phyloP scores from a whole-genome alignment of 2,888 invertebrate species.

The Fragum sueziense region DNA sequence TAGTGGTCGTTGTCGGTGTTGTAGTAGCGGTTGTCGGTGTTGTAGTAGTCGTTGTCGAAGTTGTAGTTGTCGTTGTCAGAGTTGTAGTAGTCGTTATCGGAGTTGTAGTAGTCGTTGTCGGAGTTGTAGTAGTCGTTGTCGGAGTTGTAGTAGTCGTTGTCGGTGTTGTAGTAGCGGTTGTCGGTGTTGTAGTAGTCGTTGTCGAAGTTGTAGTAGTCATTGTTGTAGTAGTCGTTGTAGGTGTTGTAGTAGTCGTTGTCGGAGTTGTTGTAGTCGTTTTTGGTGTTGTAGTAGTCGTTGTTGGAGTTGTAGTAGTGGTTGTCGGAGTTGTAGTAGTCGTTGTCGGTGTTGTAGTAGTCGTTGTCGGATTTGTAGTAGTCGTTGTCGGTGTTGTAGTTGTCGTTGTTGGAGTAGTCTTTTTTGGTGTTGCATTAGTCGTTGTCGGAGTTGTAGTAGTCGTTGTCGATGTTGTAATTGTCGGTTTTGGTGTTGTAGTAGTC shows the following conservation, averaged over 20 bases:
- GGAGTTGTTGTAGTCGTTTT: not conserved
- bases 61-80: not conserved
- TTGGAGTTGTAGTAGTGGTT: not conserved
- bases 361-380: not conserved
- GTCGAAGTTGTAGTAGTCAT: not conserved
- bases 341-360: not conserved
- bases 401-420: not conserved
- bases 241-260: too few species aligned
- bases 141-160: not conserved
- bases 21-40: not conserved
- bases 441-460: not conserved
- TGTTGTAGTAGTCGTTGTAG: not conserved
- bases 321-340: not conserved
- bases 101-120: too few species aligned
- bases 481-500: not conserved
- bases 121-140: not conserved
- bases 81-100: not conserved
- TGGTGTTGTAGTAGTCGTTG: not conserved
- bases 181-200: not conserved
- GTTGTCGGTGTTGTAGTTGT: not conserved
- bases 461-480: not conserved
- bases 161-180: not conserved
- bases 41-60: not conserved
- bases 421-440: not conserved
- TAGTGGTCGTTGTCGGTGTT: not conserved